Evolutionary conservation across 1,140 invertebrate genomes (phyloP).

Genomic region (Anadara kagoshimensis): DNA sequence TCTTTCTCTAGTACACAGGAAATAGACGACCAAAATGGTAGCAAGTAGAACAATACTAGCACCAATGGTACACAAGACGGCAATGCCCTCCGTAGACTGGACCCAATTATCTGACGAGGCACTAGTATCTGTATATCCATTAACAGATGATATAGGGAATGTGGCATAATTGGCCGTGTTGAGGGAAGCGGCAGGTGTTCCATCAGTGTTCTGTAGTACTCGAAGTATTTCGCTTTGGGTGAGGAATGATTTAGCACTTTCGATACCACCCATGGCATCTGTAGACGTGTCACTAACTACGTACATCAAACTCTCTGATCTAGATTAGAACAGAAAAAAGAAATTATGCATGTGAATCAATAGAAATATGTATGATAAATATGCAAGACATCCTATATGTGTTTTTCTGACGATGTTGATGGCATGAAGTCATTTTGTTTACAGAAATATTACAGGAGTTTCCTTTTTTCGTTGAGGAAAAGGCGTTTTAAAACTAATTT

Average conservation of each 20-base stretch:
- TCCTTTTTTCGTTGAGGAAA: too few species aligned
- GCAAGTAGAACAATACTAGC: slow-evolving; percentile 18
- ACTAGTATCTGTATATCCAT: slow-evolving; percentile 7
- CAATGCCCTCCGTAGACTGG: slow-evolving; percentile 30
- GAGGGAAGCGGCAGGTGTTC: slow-evolving; percentile 25
- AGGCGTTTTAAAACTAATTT: too few species aligned
- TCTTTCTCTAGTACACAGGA: slow-evolving; percentile 23
- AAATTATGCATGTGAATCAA: background rate
- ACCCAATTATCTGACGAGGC: slow-evolving; percentile 27
- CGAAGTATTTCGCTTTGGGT: slow-evolving; percentile 16
- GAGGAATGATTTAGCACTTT: slow-evolving; percentile 28
- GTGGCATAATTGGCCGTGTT: slow-evolving; percentile 23
- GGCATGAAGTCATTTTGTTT: too few species aligned
- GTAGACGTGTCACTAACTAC: slow-evolving; percentile 23
- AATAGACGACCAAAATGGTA: slow-evolving; percentile 18
- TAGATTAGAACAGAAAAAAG: background rate
- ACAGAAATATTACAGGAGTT: too few species aligned
- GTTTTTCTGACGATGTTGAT: too few species aligned
- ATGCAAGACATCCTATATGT: too few species aligned
- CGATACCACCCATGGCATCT: slow-evolving; percentile 29
- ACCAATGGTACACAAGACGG: slow-evolving; percentile 32
- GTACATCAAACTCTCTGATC: slow-evolving; percentile 31
- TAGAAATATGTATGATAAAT: too few species aligned
- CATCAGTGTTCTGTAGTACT: slow-evolving; percentile 28
- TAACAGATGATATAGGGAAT: slow-evolving; percentile 34